Base-by-base conservation (phyloP, 2,888 invertebrate genomes). In the Scrobipalpa atriplicella region DNA sequence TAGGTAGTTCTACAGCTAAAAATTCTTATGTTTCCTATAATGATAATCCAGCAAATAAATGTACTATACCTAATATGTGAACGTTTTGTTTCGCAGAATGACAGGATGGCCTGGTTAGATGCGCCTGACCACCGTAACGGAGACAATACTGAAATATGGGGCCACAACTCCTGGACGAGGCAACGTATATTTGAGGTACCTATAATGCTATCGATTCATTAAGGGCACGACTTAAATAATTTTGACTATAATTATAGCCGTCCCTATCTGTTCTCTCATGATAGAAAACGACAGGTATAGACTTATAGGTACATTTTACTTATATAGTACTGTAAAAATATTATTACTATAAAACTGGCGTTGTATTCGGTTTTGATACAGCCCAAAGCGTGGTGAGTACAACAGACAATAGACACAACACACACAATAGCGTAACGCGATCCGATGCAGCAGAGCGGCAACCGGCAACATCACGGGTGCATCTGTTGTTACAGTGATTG, bases 361-460 rank as follows among this genome's bases (percentile, higher is more conserved):
- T 43, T 43, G 43, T 43, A 43, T 43, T 5, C 39, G 8, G 11
- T 43, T 43, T 43, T 43, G 43, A 43, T 43, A 13, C 43, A 43
- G 2, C 43, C 3, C 43, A 43, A 16, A 16, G 47, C n/a, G 16
- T 1, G 16, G n/a, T n/a, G 47, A 2, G n/a, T 47, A 10, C n/a
- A 47, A 47, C 47, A 47, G 47, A 47, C 47, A 47, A 47, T 58
- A 5, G 21, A 13, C 38, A 58, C 58, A 38, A 18, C 36, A 36
- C 16, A 29, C 58, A 58, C 58, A 38, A 38, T 38, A 29, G 38
- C 60, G 62, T 52, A 56, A 65, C 58, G 64, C 60, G 16, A 71
- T 72, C 70, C 69, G 66, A 69, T 63, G 64, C 64, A 64, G 47
- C 65, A 29, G 62, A 71, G 70, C 65, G 67, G 71, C 54, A 6